Evolutionary conservation across 2,113 vertebrate species (phyloP).

Genomic region (Ceyx margarethae): DNA sequence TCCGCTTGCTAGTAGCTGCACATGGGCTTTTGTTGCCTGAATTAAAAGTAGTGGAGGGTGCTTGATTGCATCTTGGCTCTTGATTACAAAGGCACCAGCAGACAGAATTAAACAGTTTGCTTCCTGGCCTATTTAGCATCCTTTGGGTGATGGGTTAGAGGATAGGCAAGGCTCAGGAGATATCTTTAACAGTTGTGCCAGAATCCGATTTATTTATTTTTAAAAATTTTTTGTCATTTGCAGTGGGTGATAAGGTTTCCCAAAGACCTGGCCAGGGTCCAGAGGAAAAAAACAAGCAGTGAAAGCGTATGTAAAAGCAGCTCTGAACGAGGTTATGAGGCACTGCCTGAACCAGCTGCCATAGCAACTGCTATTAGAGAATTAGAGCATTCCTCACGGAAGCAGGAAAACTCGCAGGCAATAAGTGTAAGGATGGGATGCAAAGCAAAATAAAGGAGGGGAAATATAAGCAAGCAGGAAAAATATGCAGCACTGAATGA

Average conservation of each 20-base stretch:
- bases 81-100: constrained; percentile 51
- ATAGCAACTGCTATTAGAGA: constrained; percentile 61
- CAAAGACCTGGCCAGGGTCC: constrained; percentile 11
- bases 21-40: neutral
- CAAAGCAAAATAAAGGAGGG: neutral
- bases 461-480: neutral
- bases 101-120: constrained; percentile 22
- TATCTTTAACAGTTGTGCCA: neutral
- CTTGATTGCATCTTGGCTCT: constrained; percentile 50
- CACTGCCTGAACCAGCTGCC: constrained; percentile 46
- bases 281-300: neutral
- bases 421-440: neutral
- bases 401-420: constrained; percentile 3
- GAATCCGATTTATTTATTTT: neutral
- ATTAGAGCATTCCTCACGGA: constrained; percentile 31
- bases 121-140: constrained; percentile 43
- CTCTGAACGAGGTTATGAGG: constrained; percentile 8
- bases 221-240: neutral
- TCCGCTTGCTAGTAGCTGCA: neutral
- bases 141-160: neutral
- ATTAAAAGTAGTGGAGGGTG: constrained; percentile 6
- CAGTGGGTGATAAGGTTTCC: neutral
- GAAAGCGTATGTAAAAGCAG: neutral
- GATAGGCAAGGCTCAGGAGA: neutral
- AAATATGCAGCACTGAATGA: neutral